Evolutionary conservation across 2,888 invertebrate genomes (phyloP).

Genomic region (Pristionchus maxplancki): DNA sequence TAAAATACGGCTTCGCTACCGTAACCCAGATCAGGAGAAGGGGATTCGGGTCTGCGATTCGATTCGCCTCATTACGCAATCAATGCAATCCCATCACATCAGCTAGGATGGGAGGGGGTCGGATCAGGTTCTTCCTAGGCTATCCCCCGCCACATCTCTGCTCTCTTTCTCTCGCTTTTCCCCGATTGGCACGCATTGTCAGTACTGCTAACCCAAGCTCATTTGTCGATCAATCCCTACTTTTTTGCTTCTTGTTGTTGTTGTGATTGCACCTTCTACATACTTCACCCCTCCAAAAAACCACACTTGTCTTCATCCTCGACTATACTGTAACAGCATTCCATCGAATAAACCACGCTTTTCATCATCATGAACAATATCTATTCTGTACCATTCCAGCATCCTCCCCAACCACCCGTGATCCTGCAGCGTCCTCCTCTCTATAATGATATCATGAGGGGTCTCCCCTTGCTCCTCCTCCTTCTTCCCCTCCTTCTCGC

Average conservation of each 20-base stretch:
- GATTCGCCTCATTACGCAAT: background rate
- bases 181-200: background rate
- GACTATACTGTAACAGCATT: no score
- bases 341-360: no score
- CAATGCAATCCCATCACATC: background rate
- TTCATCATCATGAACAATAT: no score
- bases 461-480: conserved; percentile 4
- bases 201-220: background rate
- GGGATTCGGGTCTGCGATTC: no score
- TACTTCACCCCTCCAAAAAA: no score
- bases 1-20: background rate
- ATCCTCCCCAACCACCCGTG: background rate
- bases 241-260: background rate
- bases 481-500: background rate
- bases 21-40: background rate
- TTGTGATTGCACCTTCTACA: no score
- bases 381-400: background rate
- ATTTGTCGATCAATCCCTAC: background rate
- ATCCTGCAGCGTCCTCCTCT: background rate
- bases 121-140: conserved; percentile 6
- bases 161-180: background rate
- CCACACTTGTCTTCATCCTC: no score
- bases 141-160: background rate
- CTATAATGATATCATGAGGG: conserved; percentile 24
- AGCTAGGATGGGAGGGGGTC: background rate